phyloP scores from a whole-genome alignment of 2,797 vertebrate genomes.

The Limosa lapponica region DNA sequence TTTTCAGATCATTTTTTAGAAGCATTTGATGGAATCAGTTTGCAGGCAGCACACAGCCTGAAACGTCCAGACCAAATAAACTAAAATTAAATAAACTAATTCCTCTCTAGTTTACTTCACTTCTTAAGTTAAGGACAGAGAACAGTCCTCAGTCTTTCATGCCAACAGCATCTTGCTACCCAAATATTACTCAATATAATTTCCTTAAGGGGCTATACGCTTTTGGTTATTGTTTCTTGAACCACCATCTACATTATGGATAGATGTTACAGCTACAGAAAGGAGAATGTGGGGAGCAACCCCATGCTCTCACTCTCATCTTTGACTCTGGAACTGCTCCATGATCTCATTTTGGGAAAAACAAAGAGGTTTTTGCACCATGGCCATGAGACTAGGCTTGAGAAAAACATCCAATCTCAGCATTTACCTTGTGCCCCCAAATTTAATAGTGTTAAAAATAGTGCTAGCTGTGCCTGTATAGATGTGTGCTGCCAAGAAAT shows the following conservation, averaged over 20 bases:
- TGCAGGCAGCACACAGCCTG: neutral
- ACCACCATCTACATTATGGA: rapidly evolving
- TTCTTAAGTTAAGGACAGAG: neutral
- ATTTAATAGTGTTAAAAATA: neutral
- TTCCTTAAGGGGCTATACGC: neutral
- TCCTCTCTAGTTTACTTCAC: neutral
- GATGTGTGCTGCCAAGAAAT: neutral
- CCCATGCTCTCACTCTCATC: neutral
- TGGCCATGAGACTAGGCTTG: neutral
- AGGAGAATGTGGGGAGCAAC: neutral
- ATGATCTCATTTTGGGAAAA: neutral
- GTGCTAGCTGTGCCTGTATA: neutral
- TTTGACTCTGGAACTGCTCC: neutral
- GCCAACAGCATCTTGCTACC: neutral
- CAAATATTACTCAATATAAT: neutral
- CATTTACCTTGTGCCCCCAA: neutral
- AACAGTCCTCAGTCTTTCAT: neutral
- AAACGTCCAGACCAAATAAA: neutral
- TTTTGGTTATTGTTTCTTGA: neutral
- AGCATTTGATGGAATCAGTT: neutral
- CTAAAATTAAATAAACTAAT: neutral
- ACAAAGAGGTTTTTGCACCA: neutral
- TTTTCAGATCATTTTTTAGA: neutral
- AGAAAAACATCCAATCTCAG: neutral
- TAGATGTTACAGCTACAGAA: neutral